Percentiles rank a stretch among this genome's conserved stretches.
phyloP scores from a whole-genome alignment of 2,113 vertebrate genomes.

The Cyphomyrus discorhynchus region DNA sequence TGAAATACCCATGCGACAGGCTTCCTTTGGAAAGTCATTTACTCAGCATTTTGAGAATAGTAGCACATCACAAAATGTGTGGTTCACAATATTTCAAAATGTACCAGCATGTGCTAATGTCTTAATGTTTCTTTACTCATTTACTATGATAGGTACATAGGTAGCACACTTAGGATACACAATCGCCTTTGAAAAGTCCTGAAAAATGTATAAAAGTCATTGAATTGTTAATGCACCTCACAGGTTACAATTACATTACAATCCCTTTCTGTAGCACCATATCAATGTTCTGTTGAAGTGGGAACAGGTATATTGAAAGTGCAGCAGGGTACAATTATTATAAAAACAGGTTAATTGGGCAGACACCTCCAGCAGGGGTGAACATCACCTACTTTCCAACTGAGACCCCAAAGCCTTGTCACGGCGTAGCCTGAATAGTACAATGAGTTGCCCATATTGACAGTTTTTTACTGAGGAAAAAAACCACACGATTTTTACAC shows the following conservation, averaged over 20 bases:
- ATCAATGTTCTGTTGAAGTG: constrained; percentile 30
- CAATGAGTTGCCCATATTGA: not conserved
- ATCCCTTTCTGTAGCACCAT: constrained; percentile 51
- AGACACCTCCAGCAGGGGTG: constrained; percentile 27
- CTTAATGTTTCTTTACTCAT: constrained; percentile 32
- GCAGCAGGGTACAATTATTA: constrained; percentile 35
- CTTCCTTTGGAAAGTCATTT: constrained; percentile 38
- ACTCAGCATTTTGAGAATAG: constrained; percentile 22
- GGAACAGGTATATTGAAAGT: constrained; percentile 35
- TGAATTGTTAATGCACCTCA: constrained; percentile 39
- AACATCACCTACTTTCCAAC: not conserved
- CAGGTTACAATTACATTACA: constrained; percentile 44
- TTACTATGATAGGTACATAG: not conserved
- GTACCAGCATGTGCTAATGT: constrained; percentile 48
- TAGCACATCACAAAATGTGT: constrained; percentile 34
- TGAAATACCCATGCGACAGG: not conserved
- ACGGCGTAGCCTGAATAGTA: not conserved
- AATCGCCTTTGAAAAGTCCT: constrained; percentile 39
- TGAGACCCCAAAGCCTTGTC: not conserved
- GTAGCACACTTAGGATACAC: constrained; percentile 15
- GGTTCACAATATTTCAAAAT: constrained; percentile 53
- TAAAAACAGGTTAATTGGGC: constrained; percentile 43
- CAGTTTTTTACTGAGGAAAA: constrained; percentile 32
- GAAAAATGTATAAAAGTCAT: constrained; percentile 43
- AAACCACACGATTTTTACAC: constrained; percentile 33